Base-by-base conservation (phyloP, 2,797 vertebrate genomes). In the Lemur catta region DNA sequence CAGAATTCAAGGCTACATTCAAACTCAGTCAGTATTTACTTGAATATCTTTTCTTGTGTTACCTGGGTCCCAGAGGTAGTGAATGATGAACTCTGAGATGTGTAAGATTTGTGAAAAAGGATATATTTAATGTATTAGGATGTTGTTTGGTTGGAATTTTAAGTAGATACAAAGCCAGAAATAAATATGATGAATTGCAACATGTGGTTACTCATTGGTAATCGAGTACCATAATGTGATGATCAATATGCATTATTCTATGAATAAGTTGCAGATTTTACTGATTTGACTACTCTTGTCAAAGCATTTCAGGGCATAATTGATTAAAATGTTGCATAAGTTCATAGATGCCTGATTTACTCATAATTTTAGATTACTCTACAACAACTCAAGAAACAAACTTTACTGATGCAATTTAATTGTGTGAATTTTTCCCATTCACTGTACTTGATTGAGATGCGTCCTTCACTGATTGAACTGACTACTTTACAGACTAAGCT, bases 311-410 rank as follows among this genome's bases (percentile, higher is more conserved):
- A 80, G 43, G 28, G 9, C 17, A 89, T 91, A 90, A 91, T 41
- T 92, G 57, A 85, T 92, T 89, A 90, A 87, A 90, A 82, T 55
- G 8, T 52, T 92, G 38, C 38, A 87, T 71, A 87, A 87, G 96
- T 89, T 97, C n/a, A 78, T 78, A 75, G 20, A 65, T 33, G 26
- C 41, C 38, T 79, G 20, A 84, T 57, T 97, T 92, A 52, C n/a
- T 74, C 38, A 76, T 90, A 89, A 93, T 92, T 92, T 96, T 79
- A 79, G 43, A 71, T 92, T 94, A 22, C 52, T 95, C 18, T 87
- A 82, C 38, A 87, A 94, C 33, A 18, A 80, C 71, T 89, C 72
- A 95, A 88, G 63, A 79, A 93, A 82, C 0, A 75, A 78, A 71
- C 14, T 95, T 96, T n/a, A 46, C 20, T 71, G 41, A 80, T 76